A percentile compares a stretch with the other conserved stretches of the same genome.
Evolutionary conservation across 2,888 invertebrate species (phyloP).

Genomic region (Macrophya alboannulata): DNA sequence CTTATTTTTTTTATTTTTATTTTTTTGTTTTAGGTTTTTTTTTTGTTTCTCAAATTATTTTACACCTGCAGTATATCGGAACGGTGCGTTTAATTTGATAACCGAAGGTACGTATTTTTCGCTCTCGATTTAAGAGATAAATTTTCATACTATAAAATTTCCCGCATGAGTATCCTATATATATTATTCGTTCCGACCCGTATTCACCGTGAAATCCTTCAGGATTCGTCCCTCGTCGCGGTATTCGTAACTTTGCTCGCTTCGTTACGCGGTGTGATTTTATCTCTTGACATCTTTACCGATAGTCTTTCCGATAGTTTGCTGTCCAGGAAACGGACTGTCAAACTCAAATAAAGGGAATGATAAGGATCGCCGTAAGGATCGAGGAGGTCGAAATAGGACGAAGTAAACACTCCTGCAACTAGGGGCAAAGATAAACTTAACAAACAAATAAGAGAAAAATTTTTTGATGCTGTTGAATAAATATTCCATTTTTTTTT

Average conservation of each 20-base stretch:
- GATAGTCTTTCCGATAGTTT: slow-evolving; percentile 39
- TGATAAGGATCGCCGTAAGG: background rate
- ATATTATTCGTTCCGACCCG: no score
- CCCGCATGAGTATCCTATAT: no score
- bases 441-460: background rate
- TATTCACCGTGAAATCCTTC: background rate
- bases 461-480: background rate
- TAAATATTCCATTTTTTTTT: background rate
- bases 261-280: slow-evolving; percentile 9
- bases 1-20: no score
- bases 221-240: background rate
- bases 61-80: no score
- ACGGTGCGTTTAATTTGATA: no score
- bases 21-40: no score
- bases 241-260: background rate
- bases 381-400: background rate
- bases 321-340: background rate
- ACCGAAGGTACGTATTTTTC: no score
- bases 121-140: no score
- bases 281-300: slow-evolving; percentile 21
- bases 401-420: background rate
- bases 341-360: background rate
- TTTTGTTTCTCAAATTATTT: no score
- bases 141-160: no score
- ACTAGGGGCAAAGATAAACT: background rate